These are phyloP conservation scores for Heliothis subflexa DNA, from an alignment of 1,140 invertebrate genomes.

Conservation along the genomic window DNA sequence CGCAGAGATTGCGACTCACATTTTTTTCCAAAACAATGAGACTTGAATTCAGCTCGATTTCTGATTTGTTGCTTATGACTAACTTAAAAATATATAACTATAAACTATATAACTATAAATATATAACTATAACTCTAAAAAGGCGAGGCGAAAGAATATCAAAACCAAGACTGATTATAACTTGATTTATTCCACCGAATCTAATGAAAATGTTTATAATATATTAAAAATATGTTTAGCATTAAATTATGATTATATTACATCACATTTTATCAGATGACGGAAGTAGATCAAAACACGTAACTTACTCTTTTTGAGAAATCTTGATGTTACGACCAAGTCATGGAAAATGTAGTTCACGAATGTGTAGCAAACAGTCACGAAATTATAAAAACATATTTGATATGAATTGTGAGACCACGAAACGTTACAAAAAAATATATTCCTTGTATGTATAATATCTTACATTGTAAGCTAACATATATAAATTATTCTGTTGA, in stretches of 20 bases:
- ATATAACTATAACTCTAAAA: too few relatives aligned
- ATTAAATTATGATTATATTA: conserved; percentile 32
- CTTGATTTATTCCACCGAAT: background rate
- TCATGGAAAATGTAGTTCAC: conserved; percentile 56
- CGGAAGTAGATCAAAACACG: conserved; percentile 54
- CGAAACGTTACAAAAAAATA: conserved; percentile 11
- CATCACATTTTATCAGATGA: conserved; percentile 54
- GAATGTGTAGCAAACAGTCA: conserved; percentile 46
- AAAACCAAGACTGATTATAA: background rate
- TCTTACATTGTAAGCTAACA: too few relatives aligned
- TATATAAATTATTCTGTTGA: too few relatives aligned
- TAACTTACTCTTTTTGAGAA: conserved; percentile 47
- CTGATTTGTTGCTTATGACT: too few relatives aligned
- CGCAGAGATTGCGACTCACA: too few relatives aligned
- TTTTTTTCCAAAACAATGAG: too few relatives aligned
- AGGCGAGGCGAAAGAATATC: background rate
- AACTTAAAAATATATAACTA: too few relatives aligned
- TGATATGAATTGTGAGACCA: conserved; percentile 5
- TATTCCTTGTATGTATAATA: background rate
- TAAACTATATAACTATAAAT: too few relatives aligned
- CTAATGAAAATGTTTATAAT: background rate
- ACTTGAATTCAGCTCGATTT: too few relatives aligned
- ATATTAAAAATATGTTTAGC: background rate
- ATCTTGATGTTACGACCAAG: conserved; percentile 55
- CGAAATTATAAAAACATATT: conserved; percentile 36